These are phyloP conservation scores for Macaria notata DNA, from an alignment of 2,888 invertebrate species.

Conservation along the genomic window DNA sequence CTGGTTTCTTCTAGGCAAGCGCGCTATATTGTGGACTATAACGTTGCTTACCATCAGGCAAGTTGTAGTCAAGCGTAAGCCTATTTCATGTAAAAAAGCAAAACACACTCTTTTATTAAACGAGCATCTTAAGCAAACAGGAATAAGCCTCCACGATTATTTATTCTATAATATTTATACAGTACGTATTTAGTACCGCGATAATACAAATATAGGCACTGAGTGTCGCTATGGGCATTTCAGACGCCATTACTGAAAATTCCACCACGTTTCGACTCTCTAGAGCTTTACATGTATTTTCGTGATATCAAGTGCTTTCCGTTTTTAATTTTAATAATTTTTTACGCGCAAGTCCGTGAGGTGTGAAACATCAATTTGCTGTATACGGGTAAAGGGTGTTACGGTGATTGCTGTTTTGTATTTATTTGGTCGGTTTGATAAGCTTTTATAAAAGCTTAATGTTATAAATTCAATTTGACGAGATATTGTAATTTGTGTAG, in stretches of 20 bases:
- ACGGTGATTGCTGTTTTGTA: not conserved
- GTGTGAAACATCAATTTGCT: constrained; percentile 35
- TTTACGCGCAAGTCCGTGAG: constrained; percentile 41
- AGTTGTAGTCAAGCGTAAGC: too few relatives aligned
- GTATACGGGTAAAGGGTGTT: constrained; percentile 29
- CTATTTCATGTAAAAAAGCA: too few relatives aligned
- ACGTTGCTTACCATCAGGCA: too few relatives aligned
- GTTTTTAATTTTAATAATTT: constrained; percentile 57
- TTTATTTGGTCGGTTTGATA: not conserved
- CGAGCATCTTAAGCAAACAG: too few relatives aligned
- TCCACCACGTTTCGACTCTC: constrained; percentile 59
- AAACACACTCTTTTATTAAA: too few relatives aligned
- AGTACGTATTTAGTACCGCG: constrained; percentile 56
- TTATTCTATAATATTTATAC: constrained; percentile 23
- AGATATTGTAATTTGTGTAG: too few relatives aligned
- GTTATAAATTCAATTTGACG: too few relatives aligned
- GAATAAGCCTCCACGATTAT: too few relatives aligned
- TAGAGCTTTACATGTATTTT: constrained; percentile 59
- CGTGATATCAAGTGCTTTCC: constrained; percentile 55
- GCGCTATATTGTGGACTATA: too few relatives aligned
- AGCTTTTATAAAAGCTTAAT: too few relatives aligned
- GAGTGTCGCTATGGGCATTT: constrained; percentile 54
- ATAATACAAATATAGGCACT: constrained; percentile 68
- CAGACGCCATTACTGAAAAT: constrained; percentile 63
- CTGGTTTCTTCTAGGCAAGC: too few relatives aligned